Conservation (phyloP, 2,888 invertebrate genomes). For the Mesochorus sp. region DNA sequence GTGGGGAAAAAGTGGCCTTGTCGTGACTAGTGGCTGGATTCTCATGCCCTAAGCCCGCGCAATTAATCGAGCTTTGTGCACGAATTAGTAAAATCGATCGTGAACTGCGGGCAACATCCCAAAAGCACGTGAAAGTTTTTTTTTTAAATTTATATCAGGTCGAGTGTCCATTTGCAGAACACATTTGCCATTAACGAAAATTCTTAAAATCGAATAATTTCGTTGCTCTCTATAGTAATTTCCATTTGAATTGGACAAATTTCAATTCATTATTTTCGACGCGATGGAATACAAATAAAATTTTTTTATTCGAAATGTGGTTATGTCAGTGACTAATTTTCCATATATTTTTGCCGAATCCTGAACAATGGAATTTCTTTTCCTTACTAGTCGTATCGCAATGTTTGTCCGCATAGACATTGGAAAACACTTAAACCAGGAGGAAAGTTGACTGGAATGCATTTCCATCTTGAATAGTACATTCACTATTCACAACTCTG, state of each 20-base stretch:
- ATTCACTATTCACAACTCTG: conserved; percentile 10
- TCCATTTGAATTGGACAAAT: too few species aligned
- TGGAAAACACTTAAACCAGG: conserved; percentile 50
- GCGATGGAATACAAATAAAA: too few species aligned
- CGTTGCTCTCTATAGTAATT: too few species aligned
- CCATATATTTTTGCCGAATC: background rate
- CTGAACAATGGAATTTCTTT: conserved; percentile 8
- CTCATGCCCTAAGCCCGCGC: background rate
- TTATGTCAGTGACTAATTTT: background rate
- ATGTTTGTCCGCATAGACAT: conserved; percentile 30
- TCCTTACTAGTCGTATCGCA: background rate
- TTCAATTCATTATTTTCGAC: too few species aligned
- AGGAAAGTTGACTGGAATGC: conserved; percentile 54
- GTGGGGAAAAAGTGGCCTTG: conserved; percentile 11
- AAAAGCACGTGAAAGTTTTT: conserved; percentile 4
- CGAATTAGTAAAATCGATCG: conserved; percentile 41
- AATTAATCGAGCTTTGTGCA: conserved; percentile 41
- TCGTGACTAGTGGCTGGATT: conserved; percentile 23
- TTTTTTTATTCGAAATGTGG: background rate
- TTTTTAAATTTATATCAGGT: background rate
- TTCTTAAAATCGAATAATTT: background rate
- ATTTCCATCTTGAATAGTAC: conserved; percentile 16
- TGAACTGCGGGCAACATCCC: background rate
- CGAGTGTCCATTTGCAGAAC: background rate
- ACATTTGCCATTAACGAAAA: background rate